A percentile compares a stretch with the other conserved stretches of the same genome.
Conservation (phyloP, 2,888 invertebrate genomes). For the Lepas anatifera region DNA sequence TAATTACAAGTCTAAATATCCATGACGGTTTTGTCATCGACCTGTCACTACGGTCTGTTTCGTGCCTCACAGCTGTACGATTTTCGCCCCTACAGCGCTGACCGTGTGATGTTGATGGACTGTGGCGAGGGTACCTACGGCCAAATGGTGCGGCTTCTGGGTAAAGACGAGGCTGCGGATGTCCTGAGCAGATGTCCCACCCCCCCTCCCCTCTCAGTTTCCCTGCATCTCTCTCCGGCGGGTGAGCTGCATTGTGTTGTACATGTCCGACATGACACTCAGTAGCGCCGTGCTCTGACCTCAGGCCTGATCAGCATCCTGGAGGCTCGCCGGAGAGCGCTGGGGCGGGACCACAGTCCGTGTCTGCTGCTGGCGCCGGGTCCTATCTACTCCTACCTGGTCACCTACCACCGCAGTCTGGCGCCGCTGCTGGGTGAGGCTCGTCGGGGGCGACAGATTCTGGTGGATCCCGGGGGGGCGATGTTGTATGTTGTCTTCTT, state of each 20-base stretch:
- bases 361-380: slow-evolving; percentile 2
- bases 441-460: too few species aligned
- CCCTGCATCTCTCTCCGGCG: too few species aligned
- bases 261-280: too few species aligned
- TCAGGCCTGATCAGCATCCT: slow-evolving; percentile 55
- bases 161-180: slow-evolving; percentile 46
- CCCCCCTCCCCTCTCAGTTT: too few species aligned
- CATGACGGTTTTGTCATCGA: too few species aligned
- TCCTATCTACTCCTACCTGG: neutral
- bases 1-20: too few species aligned
- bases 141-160: slow-evolving; percentile 75
- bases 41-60: too few species aligned
- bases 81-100: slow-evolving; percentile 34
- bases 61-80: too few species aligned
- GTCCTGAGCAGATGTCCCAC: too few species aligned
- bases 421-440: neutral
- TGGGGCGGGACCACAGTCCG: neutral
- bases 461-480: too few species aligned
- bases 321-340: slow-evolving; percentile 46
- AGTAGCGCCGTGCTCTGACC: neutral
- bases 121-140: slow-evolving; percentile 91
- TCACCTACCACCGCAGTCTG: neutral
- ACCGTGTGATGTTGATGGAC: slow-evolving; percentile 65
- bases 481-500: too few species aligned
- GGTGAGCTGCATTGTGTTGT: too few species aligned